These are phyloP conservation scores for Ostrea edulis DNA, from an alignment of 1,140 invertebrate species.

Conservation along the genomic window DNA sequence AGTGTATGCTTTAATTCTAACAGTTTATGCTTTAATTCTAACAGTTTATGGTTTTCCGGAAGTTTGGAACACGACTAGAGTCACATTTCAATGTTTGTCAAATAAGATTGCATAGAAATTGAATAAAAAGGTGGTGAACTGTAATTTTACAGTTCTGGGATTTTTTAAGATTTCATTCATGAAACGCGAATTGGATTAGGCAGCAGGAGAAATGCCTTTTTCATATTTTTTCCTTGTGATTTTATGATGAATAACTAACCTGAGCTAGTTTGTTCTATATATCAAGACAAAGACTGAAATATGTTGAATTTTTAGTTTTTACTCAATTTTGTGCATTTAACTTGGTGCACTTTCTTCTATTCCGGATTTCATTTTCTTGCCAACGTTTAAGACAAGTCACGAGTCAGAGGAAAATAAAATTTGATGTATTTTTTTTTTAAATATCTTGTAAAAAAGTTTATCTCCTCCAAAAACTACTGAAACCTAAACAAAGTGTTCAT, in stretches of 20 bases:
- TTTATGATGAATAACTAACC: too few relatives aligned
- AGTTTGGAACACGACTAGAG: background rate
- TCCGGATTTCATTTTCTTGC: background rate
- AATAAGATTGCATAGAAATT: background rate
- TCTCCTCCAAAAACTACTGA: background rate
- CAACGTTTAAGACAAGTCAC: conserved; percentile 5
- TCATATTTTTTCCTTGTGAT: too few relatives aligned
- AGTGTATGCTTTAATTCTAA: background rate
- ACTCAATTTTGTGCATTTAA: background rate
- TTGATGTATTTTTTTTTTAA: background rate
- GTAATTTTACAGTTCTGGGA: too few relatives aligned
- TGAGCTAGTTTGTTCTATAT: too few relatives aligned
- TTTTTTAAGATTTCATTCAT: too few relatives aligned
- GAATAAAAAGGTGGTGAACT: too few relatives aligned
- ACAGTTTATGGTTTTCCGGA: background rate
- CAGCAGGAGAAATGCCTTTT: too few relatives aligned
- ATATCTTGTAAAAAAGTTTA: background rate
- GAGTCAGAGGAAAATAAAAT: conserved; percentile 11
- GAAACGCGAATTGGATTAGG: too few relatives aligned
- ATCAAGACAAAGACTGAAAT: too few relatives aligned
- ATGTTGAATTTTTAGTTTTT: too few relatives aligned
- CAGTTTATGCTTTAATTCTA: too few relatives aligned
- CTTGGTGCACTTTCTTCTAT: background rate
- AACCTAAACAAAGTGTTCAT: background rate
- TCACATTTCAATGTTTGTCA: background rate